These are phyloP conservation scores for Meteorus sp. DNA, from an alignment of 1,140 invertebrate genomes.

Conservation along the genomic window DNA sequence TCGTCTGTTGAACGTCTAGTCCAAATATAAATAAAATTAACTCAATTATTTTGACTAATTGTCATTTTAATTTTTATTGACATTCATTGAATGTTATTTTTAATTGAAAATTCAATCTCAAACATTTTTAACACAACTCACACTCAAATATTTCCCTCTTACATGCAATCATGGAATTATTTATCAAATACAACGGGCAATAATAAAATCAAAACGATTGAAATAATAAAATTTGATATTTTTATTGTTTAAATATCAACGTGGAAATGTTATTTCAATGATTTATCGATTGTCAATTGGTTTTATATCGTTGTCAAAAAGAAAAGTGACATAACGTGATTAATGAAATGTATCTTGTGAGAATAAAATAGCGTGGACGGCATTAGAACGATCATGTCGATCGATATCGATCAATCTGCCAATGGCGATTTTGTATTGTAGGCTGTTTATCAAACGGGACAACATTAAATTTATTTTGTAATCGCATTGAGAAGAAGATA, in stretches of 20 bases:
- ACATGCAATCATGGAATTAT: too few species aligned
- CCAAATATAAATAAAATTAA: too few species aligned
- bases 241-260: conserved; percentile 42
- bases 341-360: conserved; percentile 37
- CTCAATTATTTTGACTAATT: too few species aligned
- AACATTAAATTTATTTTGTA: conserved; percentile 38
- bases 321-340: conserved; percentile 40
- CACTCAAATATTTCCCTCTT: too few species aligned
- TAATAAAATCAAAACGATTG: too few species aligned
- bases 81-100: too few species aligned
- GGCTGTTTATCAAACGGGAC: conserved; percentile 40
- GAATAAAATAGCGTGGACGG: conserved; percentile 32
- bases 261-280: not conserved
- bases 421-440: conserved; percentile 44
- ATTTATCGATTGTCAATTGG: conserved; percentile 31
- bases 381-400: conserved; percentile 46
- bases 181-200: too few species aligned
- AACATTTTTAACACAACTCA: too few species aligned
- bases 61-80: too few species aligned
- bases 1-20: too few species aligned
- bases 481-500: conserved; percentile 14
- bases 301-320: conserved; percentile 42
- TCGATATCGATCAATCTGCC: conserved; percentile 53
- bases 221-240: too few species aligned
- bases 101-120: too few species aligned